These are phyloP conservation scores for Cosmopolites sordidus DNA, from an alignment of 2,888 invertebrate genomes.

Conservation along the genomic window DNA sequence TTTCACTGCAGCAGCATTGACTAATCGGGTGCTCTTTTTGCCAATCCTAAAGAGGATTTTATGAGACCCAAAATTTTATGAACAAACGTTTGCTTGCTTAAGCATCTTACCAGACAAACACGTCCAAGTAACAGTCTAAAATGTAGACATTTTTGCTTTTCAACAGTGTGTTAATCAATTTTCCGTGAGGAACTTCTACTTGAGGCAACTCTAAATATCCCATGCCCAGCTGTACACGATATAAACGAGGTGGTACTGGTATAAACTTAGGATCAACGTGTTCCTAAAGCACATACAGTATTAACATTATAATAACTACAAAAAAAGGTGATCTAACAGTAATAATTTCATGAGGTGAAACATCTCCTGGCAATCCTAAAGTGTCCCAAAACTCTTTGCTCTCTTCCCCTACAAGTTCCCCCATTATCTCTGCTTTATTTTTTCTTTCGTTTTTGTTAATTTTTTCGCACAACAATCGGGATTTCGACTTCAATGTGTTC, in stretches of 20 bases:
- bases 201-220: constrained; percentile 98
- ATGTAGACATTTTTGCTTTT: constrained; percentile 93
- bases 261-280: constrained; percentile 66
- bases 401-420: constrained; percentile 79
- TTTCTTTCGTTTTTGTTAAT: constrained; percentile 98
- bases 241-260: constrained; percentile 70
- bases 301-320: constrained; percentile 5
- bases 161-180: constrained; percentile 71
- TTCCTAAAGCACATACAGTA: constrained; percentile 49
- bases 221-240: constrained; percentile 96
- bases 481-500: constrained; percentile 84
- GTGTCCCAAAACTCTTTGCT: constrained; percentile 78
- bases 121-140: constrained; percentile 87
- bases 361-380: constrained; percentile 58
- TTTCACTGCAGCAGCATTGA: constrained; percentile 93
- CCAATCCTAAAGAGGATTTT: constrained; percentile 81
- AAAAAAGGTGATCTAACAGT: constrained; percentile 40
- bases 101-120: constrained; percentile 94
- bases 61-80: constrained; percentile 1
- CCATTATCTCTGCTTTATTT: constrained; percentile 84
- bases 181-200: constrained; percentile 71
- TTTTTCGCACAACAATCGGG: constrained; percentile 91
- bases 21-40: constrained; percentile 91
- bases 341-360: constrained; percentile 49
- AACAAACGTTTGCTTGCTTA: too few relatives aligned